Percentiles rank a stretch among this genome's conserved stretches.
phyloP scores from a whole-genome alignment of 2,888 invertebrate genomes.

The Nomada fucata region DNA sequence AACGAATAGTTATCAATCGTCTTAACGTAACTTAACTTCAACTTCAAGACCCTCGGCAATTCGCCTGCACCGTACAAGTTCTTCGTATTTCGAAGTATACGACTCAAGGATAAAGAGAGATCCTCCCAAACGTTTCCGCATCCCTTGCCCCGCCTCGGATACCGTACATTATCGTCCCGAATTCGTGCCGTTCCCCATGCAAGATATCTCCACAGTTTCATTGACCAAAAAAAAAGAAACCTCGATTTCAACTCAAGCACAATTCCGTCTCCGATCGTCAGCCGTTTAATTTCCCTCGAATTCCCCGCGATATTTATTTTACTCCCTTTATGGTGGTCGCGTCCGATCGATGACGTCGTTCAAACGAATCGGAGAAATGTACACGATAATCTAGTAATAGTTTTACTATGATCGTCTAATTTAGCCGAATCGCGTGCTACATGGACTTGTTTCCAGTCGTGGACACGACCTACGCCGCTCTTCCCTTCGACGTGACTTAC shows the following conservation, averaged over 20 bases:
- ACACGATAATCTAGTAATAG: conserved; percentile 28
- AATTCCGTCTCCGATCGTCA: background rate
- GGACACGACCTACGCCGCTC: conserved; percentile 1
- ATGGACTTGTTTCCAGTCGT: conserved; percentile 13
- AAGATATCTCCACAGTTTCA: background rate
- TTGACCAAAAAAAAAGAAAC: no score
- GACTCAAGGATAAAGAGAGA: conserved; percentile 15
- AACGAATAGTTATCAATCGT: conserved; percentile 14
- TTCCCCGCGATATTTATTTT: background rate
- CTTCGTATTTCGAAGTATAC: conserved; percentile 4
- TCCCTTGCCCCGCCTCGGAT: conserved; percentile 1
- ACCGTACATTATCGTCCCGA: background rate
- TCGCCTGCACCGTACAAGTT: background rate
- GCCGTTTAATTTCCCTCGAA: background rate
- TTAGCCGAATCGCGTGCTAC: conserved; percentile 68
- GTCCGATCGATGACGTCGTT: background rate
- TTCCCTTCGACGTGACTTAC: conserved; percentile 48
- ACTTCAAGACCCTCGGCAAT: background rate
- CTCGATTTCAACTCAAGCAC: no score
- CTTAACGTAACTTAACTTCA: conserved; percentile 2
- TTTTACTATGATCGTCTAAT: conserved; percentile 75
- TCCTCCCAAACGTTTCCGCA: conserved; percentile 10
- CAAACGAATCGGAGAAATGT: conserved; percentile 21
- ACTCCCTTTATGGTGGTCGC: conserved; percentile 7
- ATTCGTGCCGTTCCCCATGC: background rate